Conservation (phyloP, 2,888 invertebrate species). For the Ectobius pallidus region DNA sequence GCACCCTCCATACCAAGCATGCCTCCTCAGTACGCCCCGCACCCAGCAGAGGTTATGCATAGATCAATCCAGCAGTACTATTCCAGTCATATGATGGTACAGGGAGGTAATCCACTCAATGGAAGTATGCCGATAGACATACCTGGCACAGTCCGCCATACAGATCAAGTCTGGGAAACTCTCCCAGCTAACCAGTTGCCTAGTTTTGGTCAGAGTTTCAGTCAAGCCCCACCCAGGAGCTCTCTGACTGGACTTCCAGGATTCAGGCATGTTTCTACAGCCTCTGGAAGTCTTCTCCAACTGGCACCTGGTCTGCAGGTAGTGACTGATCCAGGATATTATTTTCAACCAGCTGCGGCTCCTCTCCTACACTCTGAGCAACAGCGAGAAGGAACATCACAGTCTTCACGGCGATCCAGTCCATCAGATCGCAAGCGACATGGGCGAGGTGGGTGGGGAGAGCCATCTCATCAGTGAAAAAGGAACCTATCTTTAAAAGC, state of each 20-base stretch:
- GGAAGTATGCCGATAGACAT: background rate
- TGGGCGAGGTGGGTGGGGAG: too few relatives aligned
- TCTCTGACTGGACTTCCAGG: constrained; percentile 34
- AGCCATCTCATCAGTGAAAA: too few relatives aligned
- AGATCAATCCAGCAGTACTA: constrained; percentile 7
- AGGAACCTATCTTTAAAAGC: too few relatives aligned
- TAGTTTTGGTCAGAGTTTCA: constrained; percentile 3
- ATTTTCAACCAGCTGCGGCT: constrained; percentile 42
- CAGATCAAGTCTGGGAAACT: constrained; percentile 14
- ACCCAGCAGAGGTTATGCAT: background rate
- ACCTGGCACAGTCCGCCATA: background rate
- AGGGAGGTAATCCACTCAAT: background rate
- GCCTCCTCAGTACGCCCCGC: background rate
- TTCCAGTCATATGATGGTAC: too few relatives aligned
- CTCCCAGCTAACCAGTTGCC: constrained; percentile 19
- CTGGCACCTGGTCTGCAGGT: constrained; percentile 30
- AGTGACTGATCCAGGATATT: constrained; percentile 36
- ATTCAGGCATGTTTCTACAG: constrained; percentile 37
- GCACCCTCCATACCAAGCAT: background rate
- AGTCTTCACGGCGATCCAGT: background rate
- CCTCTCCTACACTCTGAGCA: constrained; percentile 39
- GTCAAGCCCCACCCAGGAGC: background rate
- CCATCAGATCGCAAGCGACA: too few relatives aligned
- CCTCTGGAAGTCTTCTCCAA: constrained; percentile 32
- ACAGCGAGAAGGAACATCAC: constrained; percentile 1